Base-by-base conservation (phyloP, 2,113 vertebrate genomes). In the Sander vitreus region DNA sequence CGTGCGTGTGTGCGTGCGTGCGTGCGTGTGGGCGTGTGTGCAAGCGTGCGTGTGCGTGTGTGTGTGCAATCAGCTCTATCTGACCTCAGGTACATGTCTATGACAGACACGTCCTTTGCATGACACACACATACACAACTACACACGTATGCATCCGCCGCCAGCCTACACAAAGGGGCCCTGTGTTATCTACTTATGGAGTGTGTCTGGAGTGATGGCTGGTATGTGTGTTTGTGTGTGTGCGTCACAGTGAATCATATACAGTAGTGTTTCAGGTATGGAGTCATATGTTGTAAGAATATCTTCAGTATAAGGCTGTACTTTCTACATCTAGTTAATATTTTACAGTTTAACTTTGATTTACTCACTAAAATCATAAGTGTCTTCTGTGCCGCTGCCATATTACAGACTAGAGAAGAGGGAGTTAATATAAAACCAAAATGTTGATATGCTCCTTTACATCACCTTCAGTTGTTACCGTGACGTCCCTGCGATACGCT, bases 101-200 rank as follows among this genome's bases (percentile, higher is more conserved):
- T 91, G 87, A 90, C 67, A 66, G 75, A 89, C 78, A 58, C 50
- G 18, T 86, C 63, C 75, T 85, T 83, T 70, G 78, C 54, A 5
- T 89, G 88, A 84, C 85, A 85, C 73, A 81, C 71, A 69, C 62
- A 76, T 58, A 47, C 33, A 73, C 45, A 66, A 8, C 43, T 62
- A 54, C 62, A 73, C 65, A 78, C 59, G 9, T 55, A 91, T 79
- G 64, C 84, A 70, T 88, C 81, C 33, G 57, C 81, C 33, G 57
- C 73, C 81, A 74, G 78, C 81, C 19, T 39, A 68, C 78, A 94
- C 91, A 94, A 91, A 91, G 80, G 36, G 55, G 25, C 80, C 85
- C 82, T 91, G 74, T 94, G 64, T 91, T 91, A 86, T 92, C 85
- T 60, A 25, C 66, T n/a, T n/a, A 67, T 36, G 78, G 68, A 87